A percentile compares a stretch with the other conserved stretches of the same genome.
Conservation (phyloP, 2,888 invertebrate species). For the Synanthedon myopaeformis region DNA sequence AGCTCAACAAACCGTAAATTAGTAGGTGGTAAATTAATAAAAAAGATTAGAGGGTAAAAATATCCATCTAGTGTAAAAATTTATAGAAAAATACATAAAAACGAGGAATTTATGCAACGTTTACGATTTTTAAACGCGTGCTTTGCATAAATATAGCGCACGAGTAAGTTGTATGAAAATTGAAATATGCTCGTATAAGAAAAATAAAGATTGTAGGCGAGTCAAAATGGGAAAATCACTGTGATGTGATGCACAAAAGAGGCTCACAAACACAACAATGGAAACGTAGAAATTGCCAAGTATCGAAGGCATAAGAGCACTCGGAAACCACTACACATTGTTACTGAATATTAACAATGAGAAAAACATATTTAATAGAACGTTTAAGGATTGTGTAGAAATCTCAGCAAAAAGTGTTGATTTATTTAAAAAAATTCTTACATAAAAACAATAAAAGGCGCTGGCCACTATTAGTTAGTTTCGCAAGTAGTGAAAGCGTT, state of each 20-base stretch:
- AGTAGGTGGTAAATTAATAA: constrained; percentile 2
- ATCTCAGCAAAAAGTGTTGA: not conserved
- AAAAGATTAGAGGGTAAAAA: too few species aligned
- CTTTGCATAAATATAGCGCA: not conserved
- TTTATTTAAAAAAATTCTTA: not conserved
- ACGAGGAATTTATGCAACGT: not conserved
- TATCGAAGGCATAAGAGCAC: constrained; percentile 31
- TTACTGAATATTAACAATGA: constrained; percentile 25
- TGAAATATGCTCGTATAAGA: not conserved
- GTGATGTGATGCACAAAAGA: constrained; percentile 33
- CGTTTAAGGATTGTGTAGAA: constrained; percentile 1
- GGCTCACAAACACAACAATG: constrained; percentile 30
- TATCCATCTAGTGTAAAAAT: too few species aligned
- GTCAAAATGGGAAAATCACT: constrained; percentile 20
- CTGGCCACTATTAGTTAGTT: constrained; percentile 17
- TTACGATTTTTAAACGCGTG: not conserved
- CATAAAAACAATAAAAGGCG: constrained; percentile 2
- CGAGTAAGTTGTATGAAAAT: not conserved
- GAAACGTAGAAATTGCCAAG: constrained; percentile 35
- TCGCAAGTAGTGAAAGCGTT: constrained; percentile 21
- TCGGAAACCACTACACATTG: constrained; percentile 30
- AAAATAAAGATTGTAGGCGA: constrained; percentile 10
- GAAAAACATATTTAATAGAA: constrained; percentile 9
- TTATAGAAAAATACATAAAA: too few species aligned
- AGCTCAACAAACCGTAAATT: constrained; percentile 35